Evolutionary conservation across 2,797 vertebrate species (phyloP), one percentile per base, ranked within the genome.

Genomic region (Acanthis flammea): DNA sequence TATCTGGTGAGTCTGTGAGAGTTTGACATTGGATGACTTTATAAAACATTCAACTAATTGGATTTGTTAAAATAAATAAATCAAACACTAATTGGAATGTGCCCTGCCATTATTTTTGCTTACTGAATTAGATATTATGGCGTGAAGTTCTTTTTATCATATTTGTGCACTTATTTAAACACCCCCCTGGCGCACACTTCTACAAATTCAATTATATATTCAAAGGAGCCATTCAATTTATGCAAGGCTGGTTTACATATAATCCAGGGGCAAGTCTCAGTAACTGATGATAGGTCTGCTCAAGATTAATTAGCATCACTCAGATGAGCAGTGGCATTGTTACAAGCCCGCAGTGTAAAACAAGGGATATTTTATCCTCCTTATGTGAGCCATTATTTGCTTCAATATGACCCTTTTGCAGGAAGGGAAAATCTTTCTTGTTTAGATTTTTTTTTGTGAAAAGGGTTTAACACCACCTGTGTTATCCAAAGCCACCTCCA

Each of bases 11-110:
- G 97, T 95, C 96, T 35, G 1, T 60, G 95, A 96, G 92, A 95
- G 73, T 97, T 97, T 98, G 98, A 98, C 98, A 98, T 98, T 98
- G 97, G 97, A 98, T 97, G 96, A 98, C 97, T 98, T 98, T 98
- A 98, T 98, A 97, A 97, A 98, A 98, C 94, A 97, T 98, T 95
- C 96, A 91, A 91, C 96, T 98, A 98, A 98, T 98, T 98, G 97
- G 97, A 97, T 98, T 98, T 98, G 97, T 98, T 98, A 98, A 98
- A 98, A 97, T 97, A 98, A 98, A 98, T 98, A 98, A 98, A 98
- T 98, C 98, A 98, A 97, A 97, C 92, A 65, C 97, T 98, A 98
- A 98, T 98, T 98, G 97, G 97, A 94, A 98, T 35, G 86, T 97
- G 97, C 97, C 96, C 95, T 97, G 96, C 96, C 97, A 98, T 98